phyloP scores from a whole-genome alignment of 2,797 vertebrate species.

The Bovichtus variegatus region DNA sequence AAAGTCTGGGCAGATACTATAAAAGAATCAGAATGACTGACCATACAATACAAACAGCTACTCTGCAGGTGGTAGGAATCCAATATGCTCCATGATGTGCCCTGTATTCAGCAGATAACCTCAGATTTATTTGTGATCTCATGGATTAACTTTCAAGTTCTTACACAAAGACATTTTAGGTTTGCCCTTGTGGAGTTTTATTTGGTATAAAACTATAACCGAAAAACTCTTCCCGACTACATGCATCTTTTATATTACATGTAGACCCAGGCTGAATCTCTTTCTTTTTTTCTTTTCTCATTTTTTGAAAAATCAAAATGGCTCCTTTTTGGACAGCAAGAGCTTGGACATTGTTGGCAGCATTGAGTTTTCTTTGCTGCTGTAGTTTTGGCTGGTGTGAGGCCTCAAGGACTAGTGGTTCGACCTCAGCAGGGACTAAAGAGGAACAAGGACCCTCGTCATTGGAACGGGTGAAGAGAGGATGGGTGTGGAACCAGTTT shows the following conservation, averaged over 20 bases:
- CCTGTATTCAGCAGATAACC: conserved; percentile 52
- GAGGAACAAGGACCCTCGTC: conserved; percentile 81
- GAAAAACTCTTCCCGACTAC: conserved; percentile 29
- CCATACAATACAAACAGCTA: conserved; percentile 33
- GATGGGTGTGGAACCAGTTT: conserved; percentile 99
- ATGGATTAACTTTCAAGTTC: conserved; percentile 73
- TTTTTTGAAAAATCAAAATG: conserved; percentile 71
- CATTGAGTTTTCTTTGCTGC: conserved; percentile 75
- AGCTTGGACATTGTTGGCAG: conserved; percentile 69
- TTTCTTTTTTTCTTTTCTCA: conserved; percentile 6
- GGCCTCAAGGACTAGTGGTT: conserved; percentile 82
- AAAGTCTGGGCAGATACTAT: conserved; percentile 7
- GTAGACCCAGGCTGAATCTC: conserved; percentile 63
- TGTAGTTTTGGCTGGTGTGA: conserved; percentile 71
- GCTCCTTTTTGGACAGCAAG: conserved; percentile 71
- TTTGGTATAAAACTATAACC: conserved; percentile 26
- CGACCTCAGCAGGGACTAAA: conserved; percentile 43
- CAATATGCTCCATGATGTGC: conserved; percentile 52
- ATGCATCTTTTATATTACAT: conserved; percentile 67
- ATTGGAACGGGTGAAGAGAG: conserved; percentile 92
- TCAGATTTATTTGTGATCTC: conserved; percentile 58
- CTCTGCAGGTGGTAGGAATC: conserved; percentile 54
- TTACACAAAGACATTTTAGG: conserved; percentile 49
- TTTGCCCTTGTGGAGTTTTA: conserved; percentile 41
- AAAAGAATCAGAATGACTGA: conserved; percentile 47